Conservation (phyloP, 2,797 vertebrate species). For the Pygocentrus nattereri region DNA sequence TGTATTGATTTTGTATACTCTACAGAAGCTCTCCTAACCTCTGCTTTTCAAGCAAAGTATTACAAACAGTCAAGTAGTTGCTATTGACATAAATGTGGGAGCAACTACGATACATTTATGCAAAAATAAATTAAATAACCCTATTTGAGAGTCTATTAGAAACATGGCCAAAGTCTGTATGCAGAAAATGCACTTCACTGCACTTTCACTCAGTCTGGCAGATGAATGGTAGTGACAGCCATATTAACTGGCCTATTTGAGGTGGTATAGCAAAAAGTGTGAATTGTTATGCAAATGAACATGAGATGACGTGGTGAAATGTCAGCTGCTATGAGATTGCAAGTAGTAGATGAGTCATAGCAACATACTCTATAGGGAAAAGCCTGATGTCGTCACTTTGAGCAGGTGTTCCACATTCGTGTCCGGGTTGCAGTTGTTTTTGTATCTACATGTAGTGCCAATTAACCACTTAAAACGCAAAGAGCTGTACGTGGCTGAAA, state of each 20-base stretch:
- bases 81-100: too few relatives aligned
- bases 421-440: not conserved
- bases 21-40: too few relatives aligned
- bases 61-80: too few relatives aligned
- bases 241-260: not conserved
- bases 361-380: not conserved
- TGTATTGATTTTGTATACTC: too few relatives aligned
- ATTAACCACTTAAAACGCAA: too few relatives aligned
- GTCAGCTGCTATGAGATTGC: not conserved
- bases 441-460: not conserved
- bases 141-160: too few relatives aligned
- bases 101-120: too few relatives aligned
- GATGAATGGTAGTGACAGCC: not conserved
- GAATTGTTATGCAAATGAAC: not conserved
- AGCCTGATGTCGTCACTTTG: not conserved
- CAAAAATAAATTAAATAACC: too few relatives aligned
- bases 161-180: too few relatives aligned
- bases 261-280: not conserved
- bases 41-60: too few relatives aligned
- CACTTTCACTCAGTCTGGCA: not conserved
- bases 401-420: not conserved
- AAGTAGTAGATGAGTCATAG: constrained; percentile 20
- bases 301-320: not conserved
- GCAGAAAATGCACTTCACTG: not conserved
- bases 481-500: too few relatives aligned